A percentile compares a stretch with the other conserved stretches of the same genome.
phyloP scores from a whole-genome alignment of 2,797 vertebrate genomes.

The Prionace glauca region DNA sequence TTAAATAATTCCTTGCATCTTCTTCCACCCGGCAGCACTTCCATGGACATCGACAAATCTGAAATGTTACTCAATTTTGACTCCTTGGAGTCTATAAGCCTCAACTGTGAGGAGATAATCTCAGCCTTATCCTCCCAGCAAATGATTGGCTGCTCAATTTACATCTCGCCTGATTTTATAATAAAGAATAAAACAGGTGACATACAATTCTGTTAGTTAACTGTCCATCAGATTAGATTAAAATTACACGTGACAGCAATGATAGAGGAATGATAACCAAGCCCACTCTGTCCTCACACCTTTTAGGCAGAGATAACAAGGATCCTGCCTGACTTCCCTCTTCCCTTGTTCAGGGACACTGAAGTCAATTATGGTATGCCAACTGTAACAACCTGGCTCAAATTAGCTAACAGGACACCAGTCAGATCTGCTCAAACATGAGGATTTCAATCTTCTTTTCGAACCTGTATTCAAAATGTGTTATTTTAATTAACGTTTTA shows the following conservation, averaged over 20 bases:
- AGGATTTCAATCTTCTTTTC: not conserved
- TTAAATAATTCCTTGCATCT: not conserved
- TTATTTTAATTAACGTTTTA: not conserved
- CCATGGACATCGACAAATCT: not conserved
- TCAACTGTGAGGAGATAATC: not conserved
- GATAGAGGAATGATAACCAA: not conserved
- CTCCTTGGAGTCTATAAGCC: not conserved
- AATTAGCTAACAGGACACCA: not conserved
- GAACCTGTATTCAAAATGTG: not conserved
- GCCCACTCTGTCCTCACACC: not conserved
- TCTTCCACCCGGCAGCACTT: not conserved
- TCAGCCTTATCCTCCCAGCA: not conserved
- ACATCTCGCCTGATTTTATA: not conserved
- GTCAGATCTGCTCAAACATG: not conserved
- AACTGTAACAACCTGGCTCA: not conserved
- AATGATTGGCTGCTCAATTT: not conserved
- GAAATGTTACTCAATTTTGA: not conserved
- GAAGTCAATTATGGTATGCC: not conserved
- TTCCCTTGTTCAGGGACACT: not conserved
- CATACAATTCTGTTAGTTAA: not conserved
- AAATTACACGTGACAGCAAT: not conserved
- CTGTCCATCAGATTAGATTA: not conserved
- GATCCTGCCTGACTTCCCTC: not conserved
- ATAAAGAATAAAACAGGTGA: not conserved
- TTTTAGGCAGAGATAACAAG: not conserved